Evolutionary conservation across 2,113 vertebrate genomes (phyloP).

Genomic region (Cyanoliseus patagonus): DNA sequence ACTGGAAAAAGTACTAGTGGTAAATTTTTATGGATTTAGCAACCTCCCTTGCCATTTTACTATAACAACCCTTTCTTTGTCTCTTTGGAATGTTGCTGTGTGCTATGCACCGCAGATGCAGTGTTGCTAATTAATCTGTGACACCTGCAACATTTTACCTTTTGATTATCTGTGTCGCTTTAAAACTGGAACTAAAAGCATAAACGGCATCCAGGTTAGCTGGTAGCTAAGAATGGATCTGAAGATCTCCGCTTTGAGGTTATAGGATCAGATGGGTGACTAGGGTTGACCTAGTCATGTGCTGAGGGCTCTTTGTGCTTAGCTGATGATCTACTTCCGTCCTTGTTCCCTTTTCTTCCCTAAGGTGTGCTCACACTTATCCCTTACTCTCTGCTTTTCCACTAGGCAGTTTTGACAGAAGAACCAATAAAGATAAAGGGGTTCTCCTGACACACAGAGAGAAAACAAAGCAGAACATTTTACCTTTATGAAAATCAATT

Average conservation of each 20-base stretch:
- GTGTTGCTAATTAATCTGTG: neutral
- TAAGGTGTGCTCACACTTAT: neutral
- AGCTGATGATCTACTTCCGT: neutral
- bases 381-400: neutral
- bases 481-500: neutral
- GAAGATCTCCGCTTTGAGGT: neutral
- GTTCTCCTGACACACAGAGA: neutral
- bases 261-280: neutral
- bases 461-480: neutral
- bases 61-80: neutral
- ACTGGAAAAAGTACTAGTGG: neutral
- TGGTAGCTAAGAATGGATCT: neutral
- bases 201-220: neutral
- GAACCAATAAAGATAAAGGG: neutral
- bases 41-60: neutral
- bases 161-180: neutral
- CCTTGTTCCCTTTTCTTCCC: neutral
- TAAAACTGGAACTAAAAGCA: neutral
- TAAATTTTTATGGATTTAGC: neutral
- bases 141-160: neutral
- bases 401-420: neutral
- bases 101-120: neutral
- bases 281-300: neutral
- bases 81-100: fast-evolving
- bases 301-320: neutral